Conservation (phyloP, 2,888 invertebrate genomes). For the Yponomeuta cagnagella region DNA sequence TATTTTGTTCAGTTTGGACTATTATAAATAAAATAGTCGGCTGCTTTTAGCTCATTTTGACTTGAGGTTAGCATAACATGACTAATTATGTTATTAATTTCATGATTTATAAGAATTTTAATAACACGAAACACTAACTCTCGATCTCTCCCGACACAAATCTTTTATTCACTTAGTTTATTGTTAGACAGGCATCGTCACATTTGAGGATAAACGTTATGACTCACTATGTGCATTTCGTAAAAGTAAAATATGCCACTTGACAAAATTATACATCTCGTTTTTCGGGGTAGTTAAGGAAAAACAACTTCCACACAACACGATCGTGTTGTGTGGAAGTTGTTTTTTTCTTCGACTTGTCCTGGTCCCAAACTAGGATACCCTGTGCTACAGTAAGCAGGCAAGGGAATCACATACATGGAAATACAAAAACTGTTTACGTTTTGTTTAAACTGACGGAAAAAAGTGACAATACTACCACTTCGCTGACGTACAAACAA, state of each 20-base stretch:
- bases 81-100: neutral
- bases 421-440: too few relatives aligned
- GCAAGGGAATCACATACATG: too few relatives aligned
- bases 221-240: neutral
- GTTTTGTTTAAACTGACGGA: too few relatives aligned
- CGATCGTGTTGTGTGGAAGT: too few relatives aligned
- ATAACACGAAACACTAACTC: constrained; percentile 1
- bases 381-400: too few relatives aligned
- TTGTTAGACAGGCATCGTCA: neutral
- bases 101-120: constrained; percentile 1
- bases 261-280: too few relatives aligned
- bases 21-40: neutral
- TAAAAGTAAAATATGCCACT: neutral
- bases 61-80: neutral
- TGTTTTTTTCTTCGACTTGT: too few relatives aligned
- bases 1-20: neutral
- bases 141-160: neutral
- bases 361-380: too few relatives aligned
- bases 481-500: too few relatives aligned
- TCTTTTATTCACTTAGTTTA: neutral
- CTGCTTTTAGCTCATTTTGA: neutral
- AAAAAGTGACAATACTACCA: too few relatives aligned
- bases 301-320: too few relatives aligned
- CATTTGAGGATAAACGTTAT: neutral
- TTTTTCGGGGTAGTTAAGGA: too few relatives aligned